Evolutionary conservation across 1,140 invertebrate genomes (phyloP), one percentile per base, ranked within the genome.

Genomic region (Platyscapa corneri): DNA sequence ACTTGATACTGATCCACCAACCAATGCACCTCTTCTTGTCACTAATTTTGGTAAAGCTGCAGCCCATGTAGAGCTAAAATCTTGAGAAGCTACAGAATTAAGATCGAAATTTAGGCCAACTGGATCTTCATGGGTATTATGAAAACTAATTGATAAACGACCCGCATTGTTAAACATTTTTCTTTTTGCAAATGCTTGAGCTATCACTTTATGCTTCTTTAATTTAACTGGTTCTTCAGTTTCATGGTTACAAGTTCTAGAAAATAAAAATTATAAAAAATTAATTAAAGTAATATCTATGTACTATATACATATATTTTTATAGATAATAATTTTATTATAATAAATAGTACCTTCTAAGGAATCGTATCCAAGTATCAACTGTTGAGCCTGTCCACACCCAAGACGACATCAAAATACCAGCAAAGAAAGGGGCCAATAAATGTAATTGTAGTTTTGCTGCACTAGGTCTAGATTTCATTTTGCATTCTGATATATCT

Each of bases 401-500:
- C 97, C 97, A 99, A 6, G 96, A 97, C 8, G 97, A 97, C 96
- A 98, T 97, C n/a, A 97, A 94, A 84, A 98, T 95, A 46, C 97
- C 97, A 74, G 96, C 95, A 82, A 96, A 96, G 93, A 98, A 98
- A 49, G 97, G 94, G 72, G 96, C 95, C 74, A 98, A 90, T 85
- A 98, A 92, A 90, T 98, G 97, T 67, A 98, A 90, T 90, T 98
- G 96, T 83, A 97, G 92, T 88, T 97, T 96, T 10, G 96, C 96
- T 37, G 98, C 94, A 90, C 96, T 98, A 0, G 97, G 98, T 32
- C 96, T 94, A 60, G 94, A 92, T 84, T 95, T 94, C 80, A 96
- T 94, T 89, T 94, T 94, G 90, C 97, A 98, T 85, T 94, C 90
- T 8, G 90, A 90, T 27, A 89, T 83, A 34, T 93, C 91, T 39